Base-by-base conservation (phyloP, 1,140 invertebrate genomes). In the Rhopalosiphum padi region DNA sequence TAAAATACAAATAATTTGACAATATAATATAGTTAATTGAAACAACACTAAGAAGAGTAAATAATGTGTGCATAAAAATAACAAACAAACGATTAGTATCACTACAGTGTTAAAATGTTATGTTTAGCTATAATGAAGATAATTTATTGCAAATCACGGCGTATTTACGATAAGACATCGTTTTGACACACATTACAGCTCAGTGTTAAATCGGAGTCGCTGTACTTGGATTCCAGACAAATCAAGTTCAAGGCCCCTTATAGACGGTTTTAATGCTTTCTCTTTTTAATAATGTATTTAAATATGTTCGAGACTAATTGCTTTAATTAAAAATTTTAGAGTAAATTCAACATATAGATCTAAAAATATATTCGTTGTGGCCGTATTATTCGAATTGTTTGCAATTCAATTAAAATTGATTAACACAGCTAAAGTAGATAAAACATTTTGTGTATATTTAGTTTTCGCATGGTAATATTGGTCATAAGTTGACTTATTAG, bases 161-260 rank as follows among this genome's bases (percentile, higher is more conserved):
- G 30, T 8, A 48, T 51, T 51, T 48, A 86, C 25, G 41, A 86
- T 86, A 37, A 89, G 41, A 43, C 89, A 51, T 41, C 53, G 55
- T 90, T 90, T 68, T 90, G 53, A 68, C 53, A 68, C 55, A 89
- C 87, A 89, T 89, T 89, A 23, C 8, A 25, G 25, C 21, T 43
- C 21, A 23, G 21, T n/a, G 48, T 51, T 37, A 89, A 37, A 89
- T 89, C 48, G 37, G 48, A 89, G 51, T 55, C 35, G 22, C 22
- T 35, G 53, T 60, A 90, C 35, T 68, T 90, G 55, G 37, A 37
- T 43, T 90, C 55, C 55, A 41, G 37, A 41, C 55, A 68, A 90
- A 90, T 90, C 89, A 90, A 90, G 89, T 90, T 90, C 89, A 90
- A 90, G 89, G 89, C 55, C 51, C 87, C 51, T 35, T 18, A 77